Evolutionary conservation across 2,888 invertebrate species (phyloP), one percentile per base, ranked within the genome.

Genomic region (Macrophya alboannulata): DNA sequence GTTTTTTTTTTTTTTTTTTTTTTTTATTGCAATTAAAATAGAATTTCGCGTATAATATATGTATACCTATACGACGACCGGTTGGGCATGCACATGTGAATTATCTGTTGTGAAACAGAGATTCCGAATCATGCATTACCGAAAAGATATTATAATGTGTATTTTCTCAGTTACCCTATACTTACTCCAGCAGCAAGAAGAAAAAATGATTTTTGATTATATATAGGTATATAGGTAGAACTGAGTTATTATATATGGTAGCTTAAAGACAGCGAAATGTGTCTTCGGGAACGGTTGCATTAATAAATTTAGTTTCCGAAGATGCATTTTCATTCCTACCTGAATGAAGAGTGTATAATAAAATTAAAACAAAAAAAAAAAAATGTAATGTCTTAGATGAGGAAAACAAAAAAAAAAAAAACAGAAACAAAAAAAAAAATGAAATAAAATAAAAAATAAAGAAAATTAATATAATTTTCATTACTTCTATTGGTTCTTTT

Each of bases 401-500:
- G 8, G 51, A 76, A 76, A 25, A 51, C 25, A 48, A 76, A 48
- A 76, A 25, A 31, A 48, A 48, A 76, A 48, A 77, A 77, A 6
- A 31, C 17, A 21, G 0, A 12, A 31, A 76, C 31, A 76, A 25
- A 76, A 0, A 8, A 74, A 43, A 5, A 45, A n/a, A n/a, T n/a
- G n/a, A 43, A 40, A 43, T 25, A 65, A 65, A 65, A 65, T 25
- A 45, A 45, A 15, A 31, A 76, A 76, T 76, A 51, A 76, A 76
- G 48, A 31, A 76, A 76, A 76, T 76, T 76, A 76, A 76, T 76
- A 76, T 76, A 76, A 76, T 76, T 76, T 76, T 48, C 76, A 51
- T 76, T 76, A 76, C 76, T 51, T 76, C 48, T 76, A 15, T 76
- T 76, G 76, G 9, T n/a, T n/a, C 51, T 76, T 76, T 37, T 72